A percentile compares a stretch with the other conserved stretches of the same genome.
Evolutionary conservation across 2,113 vertebrate genomes (phyloP).

Genomic region (Atractosteus spatula): DNA sequence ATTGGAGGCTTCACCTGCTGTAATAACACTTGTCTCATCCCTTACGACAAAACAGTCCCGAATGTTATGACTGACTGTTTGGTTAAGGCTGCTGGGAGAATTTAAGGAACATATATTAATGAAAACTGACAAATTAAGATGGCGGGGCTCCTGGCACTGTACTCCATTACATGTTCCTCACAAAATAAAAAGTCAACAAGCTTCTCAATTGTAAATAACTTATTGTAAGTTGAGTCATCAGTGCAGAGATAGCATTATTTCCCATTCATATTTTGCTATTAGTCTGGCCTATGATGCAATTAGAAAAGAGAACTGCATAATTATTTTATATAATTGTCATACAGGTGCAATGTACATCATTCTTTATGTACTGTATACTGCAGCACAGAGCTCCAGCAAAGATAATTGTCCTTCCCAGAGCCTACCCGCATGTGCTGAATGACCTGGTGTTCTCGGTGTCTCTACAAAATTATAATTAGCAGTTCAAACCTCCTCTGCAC

Average conservation of each 20-base stretch:
- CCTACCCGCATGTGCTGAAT: neutral
- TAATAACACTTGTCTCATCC: conserved; percentile 59
- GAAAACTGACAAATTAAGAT: conserved; percentile 49
- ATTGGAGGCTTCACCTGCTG: conserved; percentile 59
- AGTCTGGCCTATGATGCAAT: conserved; percentile 52
- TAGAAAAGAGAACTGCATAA: conserved; percentile 35
- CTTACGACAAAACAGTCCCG: conserved; percentile 54
- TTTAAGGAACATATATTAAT: conserved; percentile 41
- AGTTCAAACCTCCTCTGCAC: neutral
- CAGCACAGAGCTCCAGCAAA: too few species aligned
- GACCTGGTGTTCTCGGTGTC: neutral
- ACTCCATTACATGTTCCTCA: conserved; percentile 74
- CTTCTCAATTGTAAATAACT: conserved; percentile 64
- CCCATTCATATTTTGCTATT: conserved; percentile 47
- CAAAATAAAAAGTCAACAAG: conserved; percentile 60
- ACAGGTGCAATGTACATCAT: neutral
- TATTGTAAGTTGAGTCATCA: conserved; percentile 48
- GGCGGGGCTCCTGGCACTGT: conserved; percentile 52
- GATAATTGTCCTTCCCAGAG: neutral
- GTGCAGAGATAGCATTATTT: conserved; percentile 38
- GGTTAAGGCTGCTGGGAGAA: conserved; percentile 66
- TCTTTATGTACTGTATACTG: neutral
- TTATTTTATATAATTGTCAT: conserved; percentile 31
- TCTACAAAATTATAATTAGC: neutral
- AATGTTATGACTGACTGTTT: conserved; percentile 73